Percentiles rank a stretch among this genome's conserved stretches.
Conservation (phyloP, 1,140 invertebrate genomes). For the Lamellibrachia luymesi region DNA sequence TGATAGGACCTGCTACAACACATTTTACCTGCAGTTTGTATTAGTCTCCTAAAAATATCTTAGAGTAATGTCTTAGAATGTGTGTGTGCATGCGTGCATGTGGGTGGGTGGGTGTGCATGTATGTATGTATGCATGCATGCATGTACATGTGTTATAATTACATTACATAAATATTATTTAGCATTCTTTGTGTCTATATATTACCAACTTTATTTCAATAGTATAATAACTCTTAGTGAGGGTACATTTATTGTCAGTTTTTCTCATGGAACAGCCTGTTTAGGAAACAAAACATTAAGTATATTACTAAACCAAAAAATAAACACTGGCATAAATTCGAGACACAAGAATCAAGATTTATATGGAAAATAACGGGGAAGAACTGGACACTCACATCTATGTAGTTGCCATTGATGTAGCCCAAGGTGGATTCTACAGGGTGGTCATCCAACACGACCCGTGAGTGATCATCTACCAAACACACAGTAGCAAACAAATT, state of each 20-base stretch:
- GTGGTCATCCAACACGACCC: constrained; percentile 78
- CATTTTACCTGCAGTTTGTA: too few species aligned
- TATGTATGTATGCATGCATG: not conserved
- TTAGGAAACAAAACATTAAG: not conserved
- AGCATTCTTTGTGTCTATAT: not conserved
- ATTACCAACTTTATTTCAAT: not conserved
- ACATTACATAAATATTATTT: not conserved
- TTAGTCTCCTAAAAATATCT: too few species aligned
- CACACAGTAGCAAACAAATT: constrained; percentile 10
- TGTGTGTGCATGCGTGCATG: not conserved
- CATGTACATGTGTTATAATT: not conserved
- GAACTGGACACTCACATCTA: constrained; percentile 66
- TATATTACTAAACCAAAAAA: constrained; percentile 11
- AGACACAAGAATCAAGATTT: not conserved
- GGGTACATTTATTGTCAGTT: too few species aligned
- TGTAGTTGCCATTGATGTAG: constrained; percentile 97
- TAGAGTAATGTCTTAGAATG: not conserved
- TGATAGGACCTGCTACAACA: not conserved
- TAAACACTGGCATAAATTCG: not conserved
- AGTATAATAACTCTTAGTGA: not conserved
- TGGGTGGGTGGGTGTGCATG: not conserved
- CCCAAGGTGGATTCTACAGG: constrained; percentile 65
- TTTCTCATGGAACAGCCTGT: not conserved
- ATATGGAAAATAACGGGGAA: not conserved
- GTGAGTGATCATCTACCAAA: constrained; percentile 84